Evolutionary conservation across 2,113 vertebrate species (phyloP).

Genomic region (Chaetorhynchus papuensis): DNA sequence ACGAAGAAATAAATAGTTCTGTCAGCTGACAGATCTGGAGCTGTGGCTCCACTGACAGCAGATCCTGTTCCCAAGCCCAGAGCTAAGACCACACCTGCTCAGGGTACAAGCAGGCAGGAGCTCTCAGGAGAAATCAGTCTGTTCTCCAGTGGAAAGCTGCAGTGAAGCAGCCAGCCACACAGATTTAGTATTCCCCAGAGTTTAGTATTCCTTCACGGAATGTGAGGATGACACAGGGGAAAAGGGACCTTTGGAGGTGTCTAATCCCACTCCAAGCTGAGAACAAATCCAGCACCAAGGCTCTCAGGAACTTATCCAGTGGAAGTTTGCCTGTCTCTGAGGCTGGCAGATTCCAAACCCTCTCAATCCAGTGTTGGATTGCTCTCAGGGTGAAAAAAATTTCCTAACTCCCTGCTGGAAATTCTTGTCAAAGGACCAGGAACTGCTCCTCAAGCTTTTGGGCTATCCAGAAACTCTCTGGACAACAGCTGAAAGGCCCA

Average conservation of each 20-base stretch:
- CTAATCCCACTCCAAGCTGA: not conserved
- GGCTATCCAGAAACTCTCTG: not conserved
- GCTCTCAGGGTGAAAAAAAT: not conserved
- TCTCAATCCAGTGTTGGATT: not conserved
- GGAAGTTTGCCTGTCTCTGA: not conserved
- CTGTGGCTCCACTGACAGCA: not conserved
- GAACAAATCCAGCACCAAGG: not conserved
- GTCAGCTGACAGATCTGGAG: not conserved
- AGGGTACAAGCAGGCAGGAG: not conserved
- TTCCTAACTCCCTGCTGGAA: not conserved
- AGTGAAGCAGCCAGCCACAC: not conserved
- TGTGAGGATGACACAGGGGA: not conserved
- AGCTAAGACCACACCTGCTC: not conserved
- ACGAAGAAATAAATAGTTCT: not conserved
- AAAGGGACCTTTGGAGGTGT: not conserved
- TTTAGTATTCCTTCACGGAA: not conserved
- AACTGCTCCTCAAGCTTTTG: not conserved
- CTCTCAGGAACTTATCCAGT: not conserved
- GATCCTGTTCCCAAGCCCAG: not conserved
- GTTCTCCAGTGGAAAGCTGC: not conserved
- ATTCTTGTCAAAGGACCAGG: not conserved
- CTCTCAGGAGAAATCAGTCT: not conserved
- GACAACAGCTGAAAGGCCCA: not conserved
- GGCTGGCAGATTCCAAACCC: not conserved
- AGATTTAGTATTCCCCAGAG: not conserved